Base-by-base conservation (phyloP, 2,888 invertebrate species). In the Apodemia duryi region DNA sequence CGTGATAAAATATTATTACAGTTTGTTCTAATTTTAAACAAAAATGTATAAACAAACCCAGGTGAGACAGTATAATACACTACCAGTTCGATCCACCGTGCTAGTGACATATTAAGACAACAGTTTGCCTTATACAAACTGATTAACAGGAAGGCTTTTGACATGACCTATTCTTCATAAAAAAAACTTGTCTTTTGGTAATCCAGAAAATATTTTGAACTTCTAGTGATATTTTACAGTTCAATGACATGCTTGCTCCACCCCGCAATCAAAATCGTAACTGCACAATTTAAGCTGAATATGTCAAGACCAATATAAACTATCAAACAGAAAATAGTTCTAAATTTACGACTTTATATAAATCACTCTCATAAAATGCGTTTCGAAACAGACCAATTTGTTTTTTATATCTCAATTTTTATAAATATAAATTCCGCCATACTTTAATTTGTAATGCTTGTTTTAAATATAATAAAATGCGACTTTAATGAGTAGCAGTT, bases 401-500 rank as follows among this genome's bases (percentile, higher is more conserved):
- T 13, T 57, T 57, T 57, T 57, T 57, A 57, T 57, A 32, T 57
- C 57, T 57, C 57, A 57, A 57, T 57, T 57, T 57, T 57, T 57
- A 11, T 32, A 32, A 57, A 57, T 57, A 57, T 57, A 57, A 57
- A 57, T 57, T 57, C 32, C 57, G 32, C 57, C 11, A 57, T 57
- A 57, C 32, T 32, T 28, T 57, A 57, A 57, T 35, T 60, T 60
- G 60, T 35, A 60, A 51, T 60, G 35, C 60, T 60, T 60, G 60
- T 60, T 60, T 63, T 51, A 29, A 51, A 63, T 49, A 62, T 61
- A 62, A 70, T 70, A 62, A 54, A 60, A 81, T 77, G 79, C 80
- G 79, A 80, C 77, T 79, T 74, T 84, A 87, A 87, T 87, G 85
- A 84, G 79, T 71, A 70, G 73, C 73, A 65, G 69, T 77, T 75